Percentiles rank a stretch among this genome's conserved stretches.
These are phyloP conservation scores for Channa maculata DNA, from an alignment of 2,113 vertebrate genomes.

Conservation along the genomic window DNA sequence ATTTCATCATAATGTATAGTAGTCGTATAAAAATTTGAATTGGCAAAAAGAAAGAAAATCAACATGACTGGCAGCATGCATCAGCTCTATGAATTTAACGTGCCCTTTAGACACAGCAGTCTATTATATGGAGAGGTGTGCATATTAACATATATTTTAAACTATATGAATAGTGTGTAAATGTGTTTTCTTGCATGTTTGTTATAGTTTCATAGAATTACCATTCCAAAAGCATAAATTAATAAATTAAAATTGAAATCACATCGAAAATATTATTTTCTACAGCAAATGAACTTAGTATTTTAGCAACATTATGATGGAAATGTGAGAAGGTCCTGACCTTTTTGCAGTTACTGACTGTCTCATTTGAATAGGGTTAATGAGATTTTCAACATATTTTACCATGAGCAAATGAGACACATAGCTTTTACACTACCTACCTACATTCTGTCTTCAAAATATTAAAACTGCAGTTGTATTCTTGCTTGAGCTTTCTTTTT, in stretches of 20 bases:
- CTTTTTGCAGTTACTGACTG: slow-evolving; percentile 21
- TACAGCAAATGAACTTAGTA: neutral
- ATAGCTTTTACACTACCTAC: neutral
- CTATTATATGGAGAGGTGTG: slow-evolving; percentile 9
- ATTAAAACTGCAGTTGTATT: neutral
- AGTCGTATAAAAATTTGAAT: slow-evolving; percentile 24
- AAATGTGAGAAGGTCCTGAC: slow-evolving; percentile 30
- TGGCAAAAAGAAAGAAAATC: slow-evolving; percentile 7
- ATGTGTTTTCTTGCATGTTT: neutral
- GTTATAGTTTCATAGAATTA: neutral
- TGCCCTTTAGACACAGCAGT: slow-evolving; percentile 15
- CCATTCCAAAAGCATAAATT: neutral
- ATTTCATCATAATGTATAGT: slow-evolving; percentile 25
- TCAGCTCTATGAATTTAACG: slow-evolving; percentile 26
- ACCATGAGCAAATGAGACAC: slow-evolving; percentile 19
- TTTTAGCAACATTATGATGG: slow-evolving; percentile 24
- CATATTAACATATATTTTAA: slow-evolving; percentile 14
- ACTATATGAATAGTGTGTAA: slow-evolving; percentile 5
- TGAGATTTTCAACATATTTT: slow-evolving; percentile 36
- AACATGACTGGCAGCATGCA: slow-evolving; percentile 12
- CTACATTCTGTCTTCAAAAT: neutral
- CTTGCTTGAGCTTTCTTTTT: neutral
- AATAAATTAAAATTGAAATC: neutral
- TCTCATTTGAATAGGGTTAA: slow-evolving; percentile 49
- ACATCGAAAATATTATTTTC: slow-evolving; percentile 1